Base-by-base conservation (phyloP, 2,888 invertebrate species). In the Parnassius mnemosyne region DNA sequence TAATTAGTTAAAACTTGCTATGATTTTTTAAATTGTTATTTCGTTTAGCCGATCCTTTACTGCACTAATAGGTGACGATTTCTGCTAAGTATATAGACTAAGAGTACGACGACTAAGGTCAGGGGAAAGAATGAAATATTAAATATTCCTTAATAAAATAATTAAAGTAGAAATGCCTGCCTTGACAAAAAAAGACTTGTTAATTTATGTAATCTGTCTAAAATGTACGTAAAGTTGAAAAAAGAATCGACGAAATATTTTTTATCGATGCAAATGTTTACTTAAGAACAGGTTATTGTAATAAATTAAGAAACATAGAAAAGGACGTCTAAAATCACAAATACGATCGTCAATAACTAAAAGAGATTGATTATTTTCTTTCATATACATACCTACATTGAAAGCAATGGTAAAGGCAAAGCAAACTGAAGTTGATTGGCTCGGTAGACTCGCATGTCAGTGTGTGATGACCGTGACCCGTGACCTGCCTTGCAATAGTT, bases 401-500 rank as follows among this genome's bases (percentile, higher is more conserved):
- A 61, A 53, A 49, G 57, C n/a, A 51, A 3, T 42, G 47, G 55
- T 41, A 51, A 10, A 52, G 47, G 55, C 41, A 54, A 59, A 44
- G 34, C 54, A 52, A 63, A 42, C 12, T 44, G 7, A 58, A 25
- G 54, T 58, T 58, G 55, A 59, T 55, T 55, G 55, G 7, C 47
- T 57, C 12, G 46, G n/a, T 42, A 25, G 43, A 44, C 44, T 58
- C 52, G 16, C 41, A 53, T 54, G 50, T 34, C 34, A 34, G 34
- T 34, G 34, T 3, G 25, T 34, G 34, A 34, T 54, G 66, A 49
- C 66, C 66, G 49, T 66, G 66, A 66, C 66, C 66, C 66, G 49
- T 65, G 66, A 66, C 66, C 63, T 60, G 57, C 46, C 56, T 57
- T 47, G 43, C 60, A 53, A 57, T 63, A 63, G 52, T 13, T 13